These are phyloP conservation scores for Cherax quadricarinatus DNA, from an alignment of 1,140 invertebrate genomes.

Conservation along the genomic window DNA sequence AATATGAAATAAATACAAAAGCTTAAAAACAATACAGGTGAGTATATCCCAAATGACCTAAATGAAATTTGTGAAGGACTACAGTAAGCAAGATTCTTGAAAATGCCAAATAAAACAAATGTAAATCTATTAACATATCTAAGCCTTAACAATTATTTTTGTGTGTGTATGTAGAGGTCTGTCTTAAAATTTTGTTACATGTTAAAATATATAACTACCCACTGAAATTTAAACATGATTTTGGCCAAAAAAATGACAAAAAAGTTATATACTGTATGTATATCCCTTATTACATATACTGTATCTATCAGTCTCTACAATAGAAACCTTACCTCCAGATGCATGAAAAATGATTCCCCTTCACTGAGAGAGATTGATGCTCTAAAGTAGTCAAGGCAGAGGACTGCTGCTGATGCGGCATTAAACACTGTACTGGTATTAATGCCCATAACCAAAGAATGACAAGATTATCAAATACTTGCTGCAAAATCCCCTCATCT, in stretches of 20 bases:
- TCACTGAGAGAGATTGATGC: neutral
- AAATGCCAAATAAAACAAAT: neutral
- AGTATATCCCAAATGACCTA: slow-evolving; percentile 33
- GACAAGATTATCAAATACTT: neutral
- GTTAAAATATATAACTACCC: neutral
- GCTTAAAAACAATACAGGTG: slow-evolving; percentile 61
- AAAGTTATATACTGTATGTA: neutral
- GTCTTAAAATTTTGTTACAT: neutral
- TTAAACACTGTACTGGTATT: neutral
- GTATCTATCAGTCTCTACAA: neutral
- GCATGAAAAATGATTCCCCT: slow-evolving; percentile 5
- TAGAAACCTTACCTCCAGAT: slow-evolving; percentile 1
- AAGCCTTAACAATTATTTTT: neutral
- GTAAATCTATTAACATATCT: neutral
- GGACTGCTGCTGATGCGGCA: neutral
- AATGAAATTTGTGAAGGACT: slow-evolving; percentile 5
- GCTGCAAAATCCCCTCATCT: neutral
- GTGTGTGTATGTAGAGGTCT: neutral
- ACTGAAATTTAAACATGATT: neutral
- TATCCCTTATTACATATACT: neutral
- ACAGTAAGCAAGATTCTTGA: neutral
- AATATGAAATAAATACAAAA: slow-evolving; percentile 69
- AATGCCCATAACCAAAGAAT: neutral
- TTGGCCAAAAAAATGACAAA: neutral
- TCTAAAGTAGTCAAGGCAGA: neutral